These are phyloP conservation scores for Arrhopalites spinosus DNA, from an alignment of 2,888 invertebrate species.

Conservation along the genomic window DNA sequence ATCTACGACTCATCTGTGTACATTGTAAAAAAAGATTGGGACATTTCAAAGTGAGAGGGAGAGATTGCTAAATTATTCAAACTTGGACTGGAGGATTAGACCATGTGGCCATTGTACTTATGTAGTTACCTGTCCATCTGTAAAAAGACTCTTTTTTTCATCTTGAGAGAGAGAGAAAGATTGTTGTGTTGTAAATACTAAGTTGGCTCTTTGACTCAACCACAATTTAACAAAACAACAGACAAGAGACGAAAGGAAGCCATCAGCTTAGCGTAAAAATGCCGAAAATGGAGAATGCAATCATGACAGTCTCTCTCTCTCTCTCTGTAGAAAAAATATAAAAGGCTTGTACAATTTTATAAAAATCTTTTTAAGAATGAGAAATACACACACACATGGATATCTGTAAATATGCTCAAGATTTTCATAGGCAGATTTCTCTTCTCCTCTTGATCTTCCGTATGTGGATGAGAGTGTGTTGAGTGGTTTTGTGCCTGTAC, in stretches of 20 bases:
- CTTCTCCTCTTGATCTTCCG: background rate
- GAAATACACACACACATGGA: no score
- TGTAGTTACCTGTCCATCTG: background rate
- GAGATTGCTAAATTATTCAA: no score
- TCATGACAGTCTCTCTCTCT: no score
- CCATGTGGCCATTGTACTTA: background rate
- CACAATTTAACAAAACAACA: slow-evolving; percentile 8
- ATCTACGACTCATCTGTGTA: no score
- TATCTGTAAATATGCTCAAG: no score
- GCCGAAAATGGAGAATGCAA: no score
- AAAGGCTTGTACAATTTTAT: no score
- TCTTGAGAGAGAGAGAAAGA: background rate
- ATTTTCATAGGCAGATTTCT: no score
- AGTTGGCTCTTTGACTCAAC: slow-evolving; percentile 13
- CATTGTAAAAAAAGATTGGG: no score
- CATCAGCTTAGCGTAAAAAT: slow-evolving; percentile 1
- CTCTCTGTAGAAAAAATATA: no score
- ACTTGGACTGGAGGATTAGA: background rate
- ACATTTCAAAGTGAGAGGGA: no score
- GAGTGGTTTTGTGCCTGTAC: background rate
- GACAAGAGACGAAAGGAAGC: background rate
- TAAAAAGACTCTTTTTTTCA: background rate
- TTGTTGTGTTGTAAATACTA: slow-evolving; percentile 2
- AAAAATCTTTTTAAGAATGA: no score
- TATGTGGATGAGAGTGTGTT: background rate